Conservation (phyloP, 2,113 vertebrate genomes). For the Corynorhinus townsendii region DNA sequence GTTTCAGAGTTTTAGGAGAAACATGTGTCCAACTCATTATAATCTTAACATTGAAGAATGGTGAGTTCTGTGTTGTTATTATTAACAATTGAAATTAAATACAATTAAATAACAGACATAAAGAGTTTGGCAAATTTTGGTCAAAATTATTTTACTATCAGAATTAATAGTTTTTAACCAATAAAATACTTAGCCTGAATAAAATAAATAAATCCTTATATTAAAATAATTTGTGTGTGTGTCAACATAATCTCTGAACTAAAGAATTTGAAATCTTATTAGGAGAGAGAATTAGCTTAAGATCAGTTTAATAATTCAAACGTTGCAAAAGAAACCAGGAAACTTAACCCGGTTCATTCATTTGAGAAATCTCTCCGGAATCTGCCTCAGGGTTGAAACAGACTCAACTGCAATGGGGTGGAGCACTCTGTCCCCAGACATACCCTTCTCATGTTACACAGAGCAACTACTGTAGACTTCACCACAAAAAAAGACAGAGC, state of each 20-base stretch:
- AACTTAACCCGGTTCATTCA: constrained; percentile 14
- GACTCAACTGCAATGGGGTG: constrained; percentile 34
- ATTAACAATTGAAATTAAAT: not conserved
- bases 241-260: constrained; percentile 10
- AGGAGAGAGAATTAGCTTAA: constrained; percentile 3
- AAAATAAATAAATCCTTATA: constrained; percentile 11
- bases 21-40: not conserved
- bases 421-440: constrained; percentile 36
- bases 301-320: constrained; percentile 8
- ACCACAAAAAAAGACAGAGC: constrained; percentile 30
- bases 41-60: not conserved
- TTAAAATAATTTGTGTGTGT: not conserved
- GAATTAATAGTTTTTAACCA: constrained; percentile 44
- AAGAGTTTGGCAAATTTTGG: not conserved
- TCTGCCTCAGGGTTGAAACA: constrained; percentile 34
- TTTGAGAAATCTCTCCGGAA: constrained; percentile 28
- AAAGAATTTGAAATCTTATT: constrained; percentile 24
- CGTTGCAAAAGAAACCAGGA: not conserved
- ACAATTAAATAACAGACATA: not conserved
- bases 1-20: not conserved
- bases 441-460: constrained; percentile 42
- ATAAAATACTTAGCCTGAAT: constrained; percentile 1
- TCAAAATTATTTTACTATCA: constrained; percentile 18
- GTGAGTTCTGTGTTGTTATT: not conserved
- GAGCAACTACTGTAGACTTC: constrained; percentile 34